Base-by-base conservation (phyloP, 2,797 vertebrate species). In the Catostomus latipinnis region DNA sequence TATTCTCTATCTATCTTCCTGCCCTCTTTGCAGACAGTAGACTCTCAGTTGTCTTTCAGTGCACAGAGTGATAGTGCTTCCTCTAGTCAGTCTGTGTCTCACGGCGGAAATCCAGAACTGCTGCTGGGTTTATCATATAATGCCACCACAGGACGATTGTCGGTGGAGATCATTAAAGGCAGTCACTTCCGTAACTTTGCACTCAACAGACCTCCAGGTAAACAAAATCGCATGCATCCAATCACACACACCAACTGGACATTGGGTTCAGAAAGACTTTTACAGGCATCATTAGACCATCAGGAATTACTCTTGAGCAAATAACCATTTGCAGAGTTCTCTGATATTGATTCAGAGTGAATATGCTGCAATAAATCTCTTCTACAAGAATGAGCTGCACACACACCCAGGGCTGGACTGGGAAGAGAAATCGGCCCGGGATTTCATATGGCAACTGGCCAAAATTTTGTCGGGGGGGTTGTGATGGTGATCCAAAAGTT, bases 161-260 rank as follows among this genome's bases (percentile, higher is more conserved):
- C 97, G 9, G 97, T 98, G 88, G 97, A 99, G 93, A 91, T 99
- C 89, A 95, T 98, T 93, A 99, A 98, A 94, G 98, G 98, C 78
- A 99, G 97, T 85, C 97, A 98, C 92, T 98, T 99, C 94, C 94
- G 96, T 84, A 99, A 98, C 92, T 94, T 97, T 6, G 95, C 97
- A n/a, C 86, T 96, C 89, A 97, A 94, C 92, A 93, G 95, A 86
- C 96, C 96, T 3, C 98, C 98, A 85, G 97, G 98, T 99, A 88
- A 56, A 79, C 66, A 61, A 34, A 34, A 2, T 34, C 34, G 34
- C 77, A 43, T 6, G 48, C 16, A 1, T 61, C 34, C 45, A 34
- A 4, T 34, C 10, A 77, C 49, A 46, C 45, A 53, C 62, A 76
- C 16, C 14, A 14, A 71, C 49, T 56, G 52, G 69, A 65, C 62